Base-by-base conservation (phyloP, 2,797 vertebrate species). In the Lutjanus argentimaculatus region DNA sequence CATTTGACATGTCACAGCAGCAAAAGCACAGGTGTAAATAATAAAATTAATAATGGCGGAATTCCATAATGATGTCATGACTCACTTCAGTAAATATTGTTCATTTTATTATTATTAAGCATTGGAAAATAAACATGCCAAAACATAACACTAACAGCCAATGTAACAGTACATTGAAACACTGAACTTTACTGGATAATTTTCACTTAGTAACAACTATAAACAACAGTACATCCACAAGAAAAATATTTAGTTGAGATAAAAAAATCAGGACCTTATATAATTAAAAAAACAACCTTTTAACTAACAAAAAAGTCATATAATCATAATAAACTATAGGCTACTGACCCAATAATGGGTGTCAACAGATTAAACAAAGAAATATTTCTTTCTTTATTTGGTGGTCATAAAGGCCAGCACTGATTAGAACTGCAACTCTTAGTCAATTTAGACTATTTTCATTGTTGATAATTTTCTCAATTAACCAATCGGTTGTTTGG, bases 11-110 rank as follows among this genome's bases (percentile, higher is more conserved):
- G 46, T 57, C n/a, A 61, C 42, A 58, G 48, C 10, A 55, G 30
- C 40, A 70, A 66, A 66, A 48, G 43, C 30, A 58, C n/a, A 22
- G 52, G 46, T 55, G 36, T 51, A 45, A 73, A 75, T 48, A 49
- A 4, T 64, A 42, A 7, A 7, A 42, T 42, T 42, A 7, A 42
- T 42, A 9, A 42, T 42, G 40, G 40, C 40, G 40, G 48, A 51
- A 72, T 45, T 71, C 15, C 30, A 45, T 45, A 9, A 45, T 45
- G 43, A 12, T 45, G 46, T 14, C 48, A 51, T 25, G 25, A 25
- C 25, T 25, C 17, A 19, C 15, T 51, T 51, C 7, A 49, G 48
- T 9, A 51, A 19, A 51, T 51, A 16, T 6, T 14, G 17, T 51
- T 1, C 3, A 25, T 25, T 25, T 19, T 11, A 36, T 51, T 48